These are phyloP conservation scores for Bombyx mandarina DNA, from an alignment of 1,140 invertebrate species.

Conservation along the genomic window DNA sequence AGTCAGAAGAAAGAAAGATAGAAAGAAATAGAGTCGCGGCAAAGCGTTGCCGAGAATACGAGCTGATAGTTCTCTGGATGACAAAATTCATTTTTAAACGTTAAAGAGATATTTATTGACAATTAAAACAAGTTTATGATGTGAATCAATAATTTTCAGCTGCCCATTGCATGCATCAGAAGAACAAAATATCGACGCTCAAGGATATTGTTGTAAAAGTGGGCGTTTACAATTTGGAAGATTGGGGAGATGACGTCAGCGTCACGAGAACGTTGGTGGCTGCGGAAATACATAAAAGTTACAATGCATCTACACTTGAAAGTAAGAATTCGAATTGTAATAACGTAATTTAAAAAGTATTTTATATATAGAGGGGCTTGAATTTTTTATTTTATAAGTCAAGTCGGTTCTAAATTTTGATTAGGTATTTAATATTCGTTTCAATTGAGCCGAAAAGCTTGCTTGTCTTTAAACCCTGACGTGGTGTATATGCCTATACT, in stretches of 20 bases:
- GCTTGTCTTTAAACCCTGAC: too few relatives aligned
- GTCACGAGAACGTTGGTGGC: conserved; percentile 39
- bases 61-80: too few relatives aligned
- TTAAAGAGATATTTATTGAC: not conserved
- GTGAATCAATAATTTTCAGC: conserved; percentile 33
- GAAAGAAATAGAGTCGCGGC: too few relatives aligned
- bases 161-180: conserved; percentile 68
- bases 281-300: conserved; percentile 46
- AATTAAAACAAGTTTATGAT: too few relatives aligned
- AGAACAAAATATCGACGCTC: conserved; percentile 34
- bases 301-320: conserved; percentile 36
- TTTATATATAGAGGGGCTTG: not conserved
- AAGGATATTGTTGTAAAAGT: conserved; percentile 52
- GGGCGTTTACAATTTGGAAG: conserved; percentile 63
- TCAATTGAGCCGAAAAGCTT: too few relatives aligned
- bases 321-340: conserved; percentile 30
- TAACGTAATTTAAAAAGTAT: not conserved
- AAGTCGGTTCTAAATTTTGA: too few relatives aligned
- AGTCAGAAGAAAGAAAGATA: too few relatives aligned
- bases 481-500: too few relatives aligned
- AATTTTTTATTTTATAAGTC: too few relatives aligned
- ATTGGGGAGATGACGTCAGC: conserved; percentile 62
- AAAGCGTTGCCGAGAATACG: too few relatives aligned
- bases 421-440: too few relatives aligned
- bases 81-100: not conserved